Percentiles rank a stretch among this genome's conserved stretches.
phyloP scores from a whole-genome alignment of 2,797 vertebrate genomes.

The Sebastes minor region DNA sequence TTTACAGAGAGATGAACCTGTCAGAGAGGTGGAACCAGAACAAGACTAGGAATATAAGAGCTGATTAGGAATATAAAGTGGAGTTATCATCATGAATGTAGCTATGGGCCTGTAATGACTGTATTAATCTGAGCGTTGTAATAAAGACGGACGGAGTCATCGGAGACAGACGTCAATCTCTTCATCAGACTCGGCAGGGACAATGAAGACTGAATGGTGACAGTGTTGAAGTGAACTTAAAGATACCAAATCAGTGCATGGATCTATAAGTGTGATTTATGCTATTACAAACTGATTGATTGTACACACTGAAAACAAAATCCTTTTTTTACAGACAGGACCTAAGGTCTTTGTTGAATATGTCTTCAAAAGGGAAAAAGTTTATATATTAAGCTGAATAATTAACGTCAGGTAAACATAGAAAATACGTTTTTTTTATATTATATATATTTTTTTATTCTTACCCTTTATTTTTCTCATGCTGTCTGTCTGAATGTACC shows the following conservation, averaged over 20 bases:
- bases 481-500: too few relatives aligned
- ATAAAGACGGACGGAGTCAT: conserved; percentile 13
- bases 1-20: conserved; percentile 31
- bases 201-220: not conserved
- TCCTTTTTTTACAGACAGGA: not conserved
- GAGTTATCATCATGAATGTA: conserved; percentile 5
- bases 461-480: too few relatives aligned
- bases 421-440: not conserved
- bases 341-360: not conserved
- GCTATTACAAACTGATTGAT: not conserved
- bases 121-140: conserved; percentile 13
- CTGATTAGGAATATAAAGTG: not conserved
- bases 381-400: not conserved
- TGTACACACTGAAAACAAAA: not conserved
- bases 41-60: not conserved
- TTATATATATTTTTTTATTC: too few relatives aligned
- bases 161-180: conserved; percentile 4
- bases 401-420: not conserved
- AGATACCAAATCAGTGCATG: not conserved
- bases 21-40: conserved; percentile 19
- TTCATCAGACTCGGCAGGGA: not conserved
- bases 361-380: not conserved
- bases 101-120: not conserved
- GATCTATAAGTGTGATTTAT: not conserved
- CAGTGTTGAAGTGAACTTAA: not conserved